Conservation (phyloP, 2,797 vertebrate species). For the Toxotes lorentzi region DNA sequence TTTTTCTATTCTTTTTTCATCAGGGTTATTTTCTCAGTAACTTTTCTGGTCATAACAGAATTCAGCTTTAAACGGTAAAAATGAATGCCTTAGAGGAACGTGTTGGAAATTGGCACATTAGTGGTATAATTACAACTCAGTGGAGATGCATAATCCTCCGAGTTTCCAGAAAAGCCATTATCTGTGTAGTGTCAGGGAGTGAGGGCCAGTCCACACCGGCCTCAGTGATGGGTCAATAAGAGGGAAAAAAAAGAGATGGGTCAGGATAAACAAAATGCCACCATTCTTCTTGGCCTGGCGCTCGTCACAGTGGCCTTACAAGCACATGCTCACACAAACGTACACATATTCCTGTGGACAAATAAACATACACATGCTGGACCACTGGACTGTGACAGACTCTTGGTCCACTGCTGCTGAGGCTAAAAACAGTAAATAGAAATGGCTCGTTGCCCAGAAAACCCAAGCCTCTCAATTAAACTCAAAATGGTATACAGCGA, state of each 20-base stretch:
- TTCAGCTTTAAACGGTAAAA: slow-evolving; percentile 37
- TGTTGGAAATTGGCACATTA: slow-evolving; percentile 59
- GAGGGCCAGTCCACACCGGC: slow-evolving; percentile 44
- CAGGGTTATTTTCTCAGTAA: slow-evolving; percentile 36
- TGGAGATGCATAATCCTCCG: slow-evolving; percentile 49
- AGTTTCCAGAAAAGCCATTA: slow-evolving; percentile 73
- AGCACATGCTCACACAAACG: slow-evolving; percentile 21
- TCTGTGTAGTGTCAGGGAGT: slow-evolving; percentile 46
- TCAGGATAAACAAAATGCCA: slow-evolving; percentile 57
- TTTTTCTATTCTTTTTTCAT: slow-evolving; percentile 24
- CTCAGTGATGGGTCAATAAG: slow-evolving; percentile 61
- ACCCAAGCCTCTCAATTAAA: slow-evolving; percentile 34
- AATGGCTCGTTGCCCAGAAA: slow-evolving; percentile 55
- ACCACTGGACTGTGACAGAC: slow-evolving; percentile 63
- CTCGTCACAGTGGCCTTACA: slow-evolving; percentile 35
- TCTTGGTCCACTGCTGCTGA: slow-evolving; percentile 49
- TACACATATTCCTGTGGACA: slow-evolving; percentile 48
- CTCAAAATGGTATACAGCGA: slow-evolving; percentile 5
- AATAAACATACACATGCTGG: slow-evolving; percentile 63
- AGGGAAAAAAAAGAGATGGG: slow-evolving; percentile 44
- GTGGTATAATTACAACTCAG: slow-evolving; percentile 64
- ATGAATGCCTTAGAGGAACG: slow-evolving; percentile 50
- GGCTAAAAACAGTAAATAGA: slow-evolving; percentile 66
- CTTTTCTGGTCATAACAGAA: slow-evolving; percentile 22
- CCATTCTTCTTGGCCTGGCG: slow-evolving; percentile 30